Evolutionary conservation across 2,797 vertebrate genomes (phyloP).

Genomic region (Muraenolepis orangiensis): DNA sequence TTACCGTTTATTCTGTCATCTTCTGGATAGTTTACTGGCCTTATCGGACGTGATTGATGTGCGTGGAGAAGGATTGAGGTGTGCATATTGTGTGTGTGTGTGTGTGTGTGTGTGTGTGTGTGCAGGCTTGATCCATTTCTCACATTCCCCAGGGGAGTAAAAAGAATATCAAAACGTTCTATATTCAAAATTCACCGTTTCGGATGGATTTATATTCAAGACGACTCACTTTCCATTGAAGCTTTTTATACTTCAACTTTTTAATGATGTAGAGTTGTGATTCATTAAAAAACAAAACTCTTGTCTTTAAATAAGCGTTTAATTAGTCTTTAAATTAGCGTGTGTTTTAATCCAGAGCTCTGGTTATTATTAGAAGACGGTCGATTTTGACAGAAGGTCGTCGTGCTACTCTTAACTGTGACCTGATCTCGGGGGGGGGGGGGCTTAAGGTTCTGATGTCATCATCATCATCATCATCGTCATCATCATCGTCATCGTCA

Average conservation of each 20-base stretch:
- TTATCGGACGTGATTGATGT: background rate
- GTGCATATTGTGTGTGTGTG: background rate
- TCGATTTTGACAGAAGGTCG: background rate
- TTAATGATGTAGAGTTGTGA: background rate
- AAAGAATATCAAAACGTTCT: background rate
- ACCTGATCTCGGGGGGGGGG: background rate
- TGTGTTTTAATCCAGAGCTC: no score
- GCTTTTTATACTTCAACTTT: background rate
- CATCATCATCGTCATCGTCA: background rate
- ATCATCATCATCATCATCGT: background rate
- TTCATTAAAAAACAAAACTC: background rate
- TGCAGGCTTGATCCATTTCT: background rate
- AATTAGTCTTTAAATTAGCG: no score
- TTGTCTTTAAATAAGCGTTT: no score
- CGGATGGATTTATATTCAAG: background rate
- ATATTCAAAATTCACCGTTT: background rate
- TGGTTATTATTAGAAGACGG: background rate
- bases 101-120: background rate
- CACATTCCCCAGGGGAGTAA: background rate
- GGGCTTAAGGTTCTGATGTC: background rate
- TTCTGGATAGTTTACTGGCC: background rate
- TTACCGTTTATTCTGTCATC: background rate
- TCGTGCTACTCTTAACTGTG: background rate
- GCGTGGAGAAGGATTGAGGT: background rate
- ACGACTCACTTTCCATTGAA: background rate